These are phyloP conservation scores for Eumeta japonica DNA, from an alignment of 1,140 invertebrate genomes.

Conservation along the genomic window DNA sequence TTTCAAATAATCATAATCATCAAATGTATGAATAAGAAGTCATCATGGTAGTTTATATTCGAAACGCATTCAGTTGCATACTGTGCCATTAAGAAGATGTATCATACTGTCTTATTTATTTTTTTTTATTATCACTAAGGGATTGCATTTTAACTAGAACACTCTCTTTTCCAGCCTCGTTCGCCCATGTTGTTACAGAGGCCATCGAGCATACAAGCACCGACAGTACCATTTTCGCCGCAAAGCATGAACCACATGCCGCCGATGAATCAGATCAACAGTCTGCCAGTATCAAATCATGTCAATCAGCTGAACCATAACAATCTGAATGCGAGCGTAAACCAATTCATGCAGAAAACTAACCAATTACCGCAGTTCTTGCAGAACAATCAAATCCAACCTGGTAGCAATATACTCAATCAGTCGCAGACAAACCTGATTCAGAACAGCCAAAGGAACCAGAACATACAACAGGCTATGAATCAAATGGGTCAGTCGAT, in stretches of 20 bases:
- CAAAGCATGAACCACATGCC: slow-evolving; percentile 30
- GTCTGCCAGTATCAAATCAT: slow-evolving; percentile 22
- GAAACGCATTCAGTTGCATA: too few relatives aligned
- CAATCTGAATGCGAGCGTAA: too few relatives aligned
- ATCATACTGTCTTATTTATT: background rate
- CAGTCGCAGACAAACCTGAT: slow-evolving; percentile 23
- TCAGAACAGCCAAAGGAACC: slow-evolving; percentile 29
- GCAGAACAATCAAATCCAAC: background rate
- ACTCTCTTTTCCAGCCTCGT: slow-evolving; percentile 31
- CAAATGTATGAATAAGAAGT: too few relatives aligned
- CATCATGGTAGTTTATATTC: too few relatives aligned
- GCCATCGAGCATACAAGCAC: slow-evolving; percentile 40
- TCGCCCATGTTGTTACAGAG: slow-evolving; percentile 43
- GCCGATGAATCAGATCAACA: slow-evolving; percentile 30
- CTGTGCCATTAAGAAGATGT: background rate
- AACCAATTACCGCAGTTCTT: too few relatives aligned
- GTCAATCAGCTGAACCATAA: slow-evolving; percentile 12
- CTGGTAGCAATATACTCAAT: background rate
- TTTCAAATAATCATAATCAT: too few relatives aligned
- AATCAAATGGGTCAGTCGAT: slow-evolving; percentile 23
- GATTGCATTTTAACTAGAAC: background rate
- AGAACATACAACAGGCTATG: slow-evolving; percentile 11
- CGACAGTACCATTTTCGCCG: slow-evolving; percentile 37
- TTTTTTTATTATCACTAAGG: background rate
- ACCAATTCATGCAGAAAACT: slow-evolving; percentile 28